Percentiles rank a stretch among this genome's conserved stretches.
phyloP scores from a whole-genome alignment of 64 coral and sea anemone species.

The Montipora efflorescens region DNA sequence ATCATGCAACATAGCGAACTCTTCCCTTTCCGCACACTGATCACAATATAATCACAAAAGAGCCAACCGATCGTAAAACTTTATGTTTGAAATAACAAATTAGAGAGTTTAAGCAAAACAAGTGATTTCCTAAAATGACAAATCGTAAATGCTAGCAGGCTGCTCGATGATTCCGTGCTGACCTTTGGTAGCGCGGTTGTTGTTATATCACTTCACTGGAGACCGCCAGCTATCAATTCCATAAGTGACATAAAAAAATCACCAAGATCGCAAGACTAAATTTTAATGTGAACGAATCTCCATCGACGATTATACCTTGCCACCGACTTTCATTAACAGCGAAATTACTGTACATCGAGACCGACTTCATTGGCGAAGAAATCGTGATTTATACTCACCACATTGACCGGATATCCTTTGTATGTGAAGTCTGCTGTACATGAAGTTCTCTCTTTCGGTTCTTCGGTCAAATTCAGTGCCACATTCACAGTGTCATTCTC shows the following conservation, averaged over 20 bases:
- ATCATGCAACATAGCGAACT: not conserved
- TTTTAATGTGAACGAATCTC: not conserved
- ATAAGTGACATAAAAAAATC: not conserved
- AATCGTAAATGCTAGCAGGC: conserved; percentile 18
- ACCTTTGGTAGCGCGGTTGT: conserved; percentile 70
- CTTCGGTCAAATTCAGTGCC: conserved; percentile 51
- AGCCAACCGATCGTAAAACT: not conserved
- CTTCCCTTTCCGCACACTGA: not conserved
- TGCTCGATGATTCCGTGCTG: conserved; percentile 49
- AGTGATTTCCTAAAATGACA: conserved; percentile 44
- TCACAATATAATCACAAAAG: not conserved
- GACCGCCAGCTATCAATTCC: conserved; percentile 61
- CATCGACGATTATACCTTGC: not conserved
- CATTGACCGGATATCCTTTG: conserved; percentile 93
- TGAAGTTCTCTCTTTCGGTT: conserved; percentile 57
- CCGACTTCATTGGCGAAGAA: not conserved
- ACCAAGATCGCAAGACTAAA: not conserved
- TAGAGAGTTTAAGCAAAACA: not conserved
- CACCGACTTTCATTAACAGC: not conserved
- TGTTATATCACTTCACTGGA: conserved; percentile 78
- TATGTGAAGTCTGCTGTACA: conserved; percentile 94
- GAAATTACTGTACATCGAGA: not conserved
- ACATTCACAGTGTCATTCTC: conserved; percentile 86
- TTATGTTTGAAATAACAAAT: conserved; percentile 9
- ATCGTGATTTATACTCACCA: conserved; percentile 76